phyloP scores from a whole-genome alignment of 2,888 invertebrate genomes.

The Rhagophthalmus giganteus region DNA sequence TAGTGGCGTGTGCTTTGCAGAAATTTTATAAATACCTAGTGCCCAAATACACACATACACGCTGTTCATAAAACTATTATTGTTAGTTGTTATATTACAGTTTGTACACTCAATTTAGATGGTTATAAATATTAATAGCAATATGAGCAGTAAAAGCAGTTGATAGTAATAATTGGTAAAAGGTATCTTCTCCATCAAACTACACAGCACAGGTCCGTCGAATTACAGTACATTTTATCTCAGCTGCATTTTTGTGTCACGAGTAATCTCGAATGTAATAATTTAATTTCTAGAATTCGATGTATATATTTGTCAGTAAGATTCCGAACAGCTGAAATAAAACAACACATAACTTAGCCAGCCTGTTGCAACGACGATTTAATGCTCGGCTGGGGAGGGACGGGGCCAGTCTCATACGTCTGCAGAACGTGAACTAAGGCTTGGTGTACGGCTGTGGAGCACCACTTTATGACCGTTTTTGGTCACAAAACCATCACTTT shows the following conservation, averaged over 20 bases:
- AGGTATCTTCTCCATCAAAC: slow-evolving; percentile 57
- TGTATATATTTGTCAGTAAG: slow-evolving; percentile 37
- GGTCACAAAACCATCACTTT: slow-evolving; percentile 79
- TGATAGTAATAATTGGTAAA: slow-evolving; percentile 42
- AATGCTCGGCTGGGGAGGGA: slow-evolving; percentile 64
- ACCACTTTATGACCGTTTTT: slow-evolving; percentile 90
- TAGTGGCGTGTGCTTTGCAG: slow-evolving; percentile 16
- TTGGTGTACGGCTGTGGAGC: slow-evolving; percentile 84
- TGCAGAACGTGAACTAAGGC: slow-evolving; percentile 78
- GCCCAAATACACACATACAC: slow-evolving; percentile 29
- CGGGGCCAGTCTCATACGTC: slow-evolving; percentile 82
- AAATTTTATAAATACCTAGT: slow-evolving; percentile 35
- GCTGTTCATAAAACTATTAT: slow-evolving; percentile 42
- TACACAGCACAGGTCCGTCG: slow-evolving; percentile 50
- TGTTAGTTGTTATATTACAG: slow-evolving; percentile 16
- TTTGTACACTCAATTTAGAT: slow-evolving; percentile 20
- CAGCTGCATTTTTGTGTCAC: slow-evolving; percentile 41
- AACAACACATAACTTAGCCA: slow-evolving; percentile 41
- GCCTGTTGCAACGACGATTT: slow-evolving; percentile 38
- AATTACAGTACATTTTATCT: slow-evolving; percentile 44
- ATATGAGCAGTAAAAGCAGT: slow-evolving; percentile 51
- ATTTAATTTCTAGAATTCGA: slow-evolving; percentile 38
- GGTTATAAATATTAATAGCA: slow-evolving; percentile 36
- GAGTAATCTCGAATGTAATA: slow-evolving; percentile 13
- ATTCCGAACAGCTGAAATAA: slow-evolving; percentile 42